Conservation (phyloP, 1,140 invertebrate genomes). For the Eufriesea mexicana region DNA sequence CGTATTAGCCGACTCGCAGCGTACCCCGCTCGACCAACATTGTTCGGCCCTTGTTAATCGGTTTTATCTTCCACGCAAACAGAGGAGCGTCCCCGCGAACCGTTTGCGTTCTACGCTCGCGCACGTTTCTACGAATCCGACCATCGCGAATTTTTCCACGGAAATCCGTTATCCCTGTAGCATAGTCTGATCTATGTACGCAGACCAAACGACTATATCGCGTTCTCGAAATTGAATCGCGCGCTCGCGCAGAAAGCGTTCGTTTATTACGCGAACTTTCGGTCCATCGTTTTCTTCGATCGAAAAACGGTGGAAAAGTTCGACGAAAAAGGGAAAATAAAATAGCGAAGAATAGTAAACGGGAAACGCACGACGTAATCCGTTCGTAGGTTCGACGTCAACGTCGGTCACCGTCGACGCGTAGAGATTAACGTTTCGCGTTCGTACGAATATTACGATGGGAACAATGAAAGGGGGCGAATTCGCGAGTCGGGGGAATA, state of each 20-base stretch:
- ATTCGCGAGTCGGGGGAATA: slow-evolving; percentile 9
- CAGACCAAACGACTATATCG: not conserved
- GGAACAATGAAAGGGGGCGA: slow-evolving; percentile 22
- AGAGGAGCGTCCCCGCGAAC: slow-evolving; percentile 1
- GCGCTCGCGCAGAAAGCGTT: not conserved
- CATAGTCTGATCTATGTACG: slow-evolving; percentile 9
- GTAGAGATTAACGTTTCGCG: slow-evolving; percentile 5
- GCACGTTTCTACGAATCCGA: not conserved
- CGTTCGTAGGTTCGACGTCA: not conserved
- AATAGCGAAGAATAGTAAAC: not conserved
- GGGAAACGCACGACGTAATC: no score
- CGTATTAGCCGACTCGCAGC: slow-evolving; percentile 24
- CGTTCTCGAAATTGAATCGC: not conserved
- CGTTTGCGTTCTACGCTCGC: not conserved
- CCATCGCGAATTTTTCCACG: not conserved
- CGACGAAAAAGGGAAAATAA: not conserved
- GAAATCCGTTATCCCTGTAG: not conserved
- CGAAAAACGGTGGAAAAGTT: no score
- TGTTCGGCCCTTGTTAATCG: slow-evolving; percentile 21
- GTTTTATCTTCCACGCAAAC: slow-evolving; percentile 34
- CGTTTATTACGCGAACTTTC: not conserved
- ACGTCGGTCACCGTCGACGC: not conserved
- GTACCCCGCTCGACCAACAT: not conserved
- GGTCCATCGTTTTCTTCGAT: not conserved
- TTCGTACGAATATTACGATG: slow-evolving; percentile 23